Base-by-base conservation (phyloP, 2,888 invertebrate genomes). In the Ormyrus pomaceus region DNA sequence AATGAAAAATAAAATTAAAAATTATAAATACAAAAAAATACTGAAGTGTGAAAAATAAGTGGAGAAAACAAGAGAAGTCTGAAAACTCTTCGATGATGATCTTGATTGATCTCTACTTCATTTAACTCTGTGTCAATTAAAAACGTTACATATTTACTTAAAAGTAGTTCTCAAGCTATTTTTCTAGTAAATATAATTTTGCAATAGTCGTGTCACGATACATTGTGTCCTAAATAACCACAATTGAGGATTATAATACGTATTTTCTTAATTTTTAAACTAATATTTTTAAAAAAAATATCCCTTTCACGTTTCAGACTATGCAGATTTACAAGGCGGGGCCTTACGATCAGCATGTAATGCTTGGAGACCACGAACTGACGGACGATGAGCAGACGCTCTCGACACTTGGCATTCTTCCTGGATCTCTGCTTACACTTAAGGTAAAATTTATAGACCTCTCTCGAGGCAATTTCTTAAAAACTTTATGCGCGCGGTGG, bases 261-360 rank as follows among this genome's bases (percentile, higher is more conserved):
- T 19, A 19, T 19, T 19, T 19, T 19, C 19, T 19, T 19, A 19
- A n/a, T 46, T 48, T 50, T 7, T 50, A 65, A 50, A 48, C 48
- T 50, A n/a, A n/a, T 1, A 34, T 9, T 45, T 11, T 45, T n/a
- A 55, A 51, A 4, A 48, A 10, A 19, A 19, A 19, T 19, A 19
- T 19, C 19, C 19, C 19, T 51, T 64, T 64, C 58, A 3, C 11
- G 10, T 68, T 86, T 8, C 83, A 90, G 90, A 88, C 88, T 34
- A 90, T 90, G 88, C 87, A 87, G 58, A 86, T 89, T 51, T 90
- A 89, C 51, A 87, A 88, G 1, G 90, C 89, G 6, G 88, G 88
- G 50, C 89, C 89, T 0, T 88, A 86, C 79, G 89, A 89, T 79
- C 89, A 89, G 81, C 90, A 90, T 77, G 73, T 90, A 70, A 88